These are phyloP conservation scores for Parnassius mnemosyne DNA, from an alignment of 2,888 invertebrate species.

Conservation along the genomic window DNA sequence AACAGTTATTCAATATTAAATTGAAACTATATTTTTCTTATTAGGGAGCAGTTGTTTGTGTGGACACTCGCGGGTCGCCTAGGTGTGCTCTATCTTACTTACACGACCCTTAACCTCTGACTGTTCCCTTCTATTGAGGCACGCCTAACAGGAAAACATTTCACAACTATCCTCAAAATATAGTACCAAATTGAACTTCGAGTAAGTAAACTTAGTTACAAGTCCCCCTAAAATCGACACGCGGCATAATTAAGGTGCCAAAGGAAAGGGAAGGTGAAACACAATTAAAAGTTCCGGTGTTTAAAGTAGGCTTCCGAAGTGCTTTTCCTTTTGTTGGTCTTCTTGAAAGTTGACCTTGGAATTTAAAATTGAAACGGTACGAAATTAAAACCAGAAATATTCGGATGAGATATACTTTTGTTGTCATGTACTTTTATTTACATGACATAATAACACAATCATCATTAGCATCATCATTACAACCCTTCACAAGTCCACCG, in stretches of 20 bases:
- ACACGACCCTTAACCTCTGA: conserved; percentile 12
- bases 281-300: conserved; percentile 29
- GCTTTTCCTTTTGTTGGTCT: conserved; percentile 23
- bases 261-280: conserved; percentile 22
- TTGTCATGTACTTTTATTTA: too few relatives aligned
- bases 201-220: conserved; percentile 22
- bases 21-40: too few relatives aligned
- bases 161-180: conserved; percentile 30
- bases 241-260: conserved; percentile 25
- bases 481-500: too few relatives aligned
- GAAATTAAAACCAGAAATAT: conserved; percentile 4
- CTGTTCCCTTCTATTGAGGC: conserved; percentile 11
- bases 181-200: conserved; percentile 26
- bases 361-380: conserved; percentile 17
- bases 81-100: conserved; percentile 12
- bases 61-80: background rate
- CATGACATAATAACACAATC: too few relatives aligned
- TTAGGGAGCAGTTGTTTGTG: background rate
- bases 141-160: conserved; percentile 21
- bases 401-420: background rate
- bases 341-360: conserved; percentile 20
- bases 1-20: too few relatives aligned
- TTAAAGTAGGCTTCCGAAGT: conserved; percentile 23
- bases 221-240: conserved; percentile 25
- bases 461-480: too few relatives aligned